Percentiles rank a stretch among this genome's conserved stretches.
phyloP scores from a whole-genome alignment of 2,888 invertebrate genomes.

The Cephus sareptanus region DNA sequence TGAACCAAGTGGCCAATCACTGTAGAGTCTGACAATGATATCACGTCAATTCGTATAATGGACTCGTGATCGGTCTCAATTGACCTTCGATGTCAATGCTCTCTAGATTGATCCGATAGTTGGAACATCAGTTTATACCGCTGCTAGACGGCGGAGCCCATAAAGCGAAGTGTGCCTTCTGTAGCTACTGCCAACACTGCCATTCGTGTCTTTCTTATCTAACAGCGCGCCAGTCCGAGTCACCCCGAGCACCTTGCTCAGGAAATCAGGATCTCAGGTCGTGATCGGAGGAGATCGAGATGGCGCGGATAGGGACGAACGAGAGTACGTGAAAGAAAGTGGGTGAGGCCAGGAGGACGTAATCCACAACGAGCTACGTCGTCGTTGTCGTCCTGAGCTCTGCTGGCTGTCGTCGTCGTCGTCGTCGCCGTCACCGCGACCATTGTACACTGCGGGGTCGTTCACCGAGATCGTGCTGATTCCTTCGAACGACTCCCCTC shows the following conservation, averaged over 20 bases:
- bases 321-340: neutral
- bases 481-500: slow-evolving; percentile 38
- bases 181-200: neutral
- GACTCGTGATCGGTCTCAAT: slow-evolving; percentile 21
- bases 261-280: neutral
- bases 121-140: neutral
- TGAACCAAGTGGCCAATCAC: too few species aligned
- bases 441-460: slow-evolving; percentile 36
- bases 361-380: neutral
- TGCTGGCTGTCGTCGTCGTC: slow-evolving; percentile 16
- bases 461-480: slow-evolving; percentile 48
- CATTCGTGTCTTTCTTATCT: neutral
- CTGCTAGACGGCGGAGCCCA: neutral
- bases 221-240: neutral
- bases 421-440: slow-evolving; percentile 21
- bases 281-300: neutral
- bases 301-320: neutral
- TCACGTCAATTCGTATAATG: slow-evolving; percentile 31
- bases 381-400: neutral
- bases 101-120: neutral
- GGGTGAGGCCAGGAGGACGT: neutral
- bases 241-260: neutral
- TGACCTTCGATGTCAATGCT: neutral
- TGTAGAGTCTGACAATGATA: neutral
- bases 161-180: neutral